A percentile compares a stretch with the other conserved stretches of the same genome.
Conservation (phyloP, 2,797 vertebrate species). For the Glyptemys insculpta region DNA sequence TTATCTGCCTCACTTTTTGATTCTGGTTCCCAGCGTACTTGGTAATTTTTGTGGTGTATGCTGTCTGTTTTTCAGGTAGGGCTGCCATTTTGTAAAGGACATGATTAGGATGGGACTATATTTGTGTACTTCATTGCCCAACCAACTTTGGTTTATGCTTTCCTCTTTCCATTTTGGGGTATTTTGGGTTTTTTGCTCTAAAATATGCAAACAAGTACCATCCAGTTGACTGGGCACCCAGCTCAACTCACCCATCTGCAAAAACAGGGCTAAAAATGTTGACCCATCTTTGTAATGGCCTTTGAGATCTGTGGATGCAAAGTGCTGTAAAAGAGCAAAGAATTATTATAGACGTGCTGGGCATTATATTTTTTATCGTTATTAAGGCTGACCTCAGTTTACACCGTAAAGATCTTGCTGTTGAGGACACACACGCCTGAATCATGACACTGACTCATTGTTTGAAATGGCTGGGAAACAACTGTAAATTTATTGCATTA, state of each 20-base stretch:
- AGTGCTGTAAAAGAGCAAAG: accelerated
- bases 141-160: slow-evolving; percentile 51
- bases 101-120: not conserved
- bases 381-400: not conserved
- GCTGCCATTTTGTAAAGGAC: slow-evolving; percentile 16
- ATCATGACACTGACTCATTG: not conserved
- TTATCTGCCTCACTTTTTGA: slow-evolving; percentile 52
- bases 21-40: slow-evolving; percentile 62
- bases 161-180: not conserved
- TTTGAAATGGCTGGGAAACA: not conserved
- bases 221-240: not conserved
- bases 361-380: accelerated
- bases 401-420: not conserved
- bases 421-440: not conserved
- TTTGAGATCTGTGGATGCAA: not conserved
- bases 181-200: not conserved
- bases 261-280: not conserved
- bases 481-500: not conserved
- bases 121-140: slow-evolving; percentile 67
- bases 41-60: accelerated
- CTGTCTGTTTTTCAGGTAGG: slow-evolving; percentile 46
- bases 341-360: not conserved
- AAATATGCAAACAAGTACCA: not conserved
- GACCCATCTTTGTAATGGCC: accelerated
- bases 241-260: not conserved